Evolutionary conservation across 2,113 vertebrate species (phyloP).

Genomic region (Zingel zingel): DNA sequence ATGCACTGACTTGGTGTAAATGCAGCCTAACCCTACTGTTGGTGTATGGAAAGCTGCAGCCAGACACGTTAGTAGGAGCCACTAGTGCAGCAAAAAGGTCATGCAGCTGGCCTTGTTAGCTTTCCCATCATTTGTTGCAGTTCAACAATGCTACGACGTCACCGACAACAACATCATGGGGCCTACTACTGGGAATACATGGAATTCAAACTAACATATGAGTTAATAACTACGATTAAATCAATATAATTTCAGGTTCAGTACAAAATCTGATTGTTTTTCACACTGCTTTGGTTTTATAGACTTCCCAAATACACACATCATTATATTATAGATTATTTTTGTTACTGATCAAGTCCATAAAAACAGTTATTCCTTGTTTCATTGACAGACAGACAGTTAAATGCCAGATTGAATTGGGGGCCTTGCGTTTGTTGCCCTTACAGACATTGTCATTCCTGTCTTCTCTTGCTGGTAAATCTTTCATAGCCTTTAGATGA

Average conservation of each 20-base stretch:
- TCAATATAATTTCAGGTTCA: background rate
- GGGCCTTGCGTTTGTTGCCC: constrained; percentile 66
- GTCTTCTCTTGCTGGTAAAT: constrained; percentile 81
- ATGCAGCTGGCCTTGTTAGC: background rate
- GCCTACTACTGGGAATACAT: background rate
- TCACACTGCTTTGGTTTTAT: constrained; percentile 1
- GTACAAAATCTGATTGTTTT: background rate
- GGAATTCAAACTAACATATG: background rate
- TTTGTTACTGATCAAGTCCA: constrained; percentile 54
- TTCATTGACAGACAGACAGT: constrained; percentile 58
- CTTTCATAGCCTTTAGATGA: constrained; percentile 85
- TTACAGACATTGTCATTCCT: constrained; percentile 82
- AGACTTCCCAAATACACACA: constrained; percentile 2
- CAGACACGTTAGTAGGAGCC: background rate
- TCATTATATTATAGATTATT: constrained; percentile 10
- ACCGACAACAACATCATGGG: background rate
- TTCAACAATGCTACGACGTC: background rate
- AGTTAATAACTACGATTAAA: background rate
- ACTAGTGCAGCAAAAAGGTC: no score
- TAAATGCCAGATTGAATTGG: constrained; percentile 78
- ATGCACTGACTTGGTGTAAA: no score
- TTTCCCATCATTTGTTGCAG: background rate
- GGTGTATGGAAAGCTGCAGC: background rate
- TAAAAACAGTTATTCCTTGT: constrained; percentile 47
- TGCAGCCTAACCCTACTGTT: background rate